A percentile compares a stretch with the other conserved stretches of the same genome.
Evolutionary conservation across 2,797 vertebrate species (phyloP).

Genomic region (Acanthis flammea): DNA sequence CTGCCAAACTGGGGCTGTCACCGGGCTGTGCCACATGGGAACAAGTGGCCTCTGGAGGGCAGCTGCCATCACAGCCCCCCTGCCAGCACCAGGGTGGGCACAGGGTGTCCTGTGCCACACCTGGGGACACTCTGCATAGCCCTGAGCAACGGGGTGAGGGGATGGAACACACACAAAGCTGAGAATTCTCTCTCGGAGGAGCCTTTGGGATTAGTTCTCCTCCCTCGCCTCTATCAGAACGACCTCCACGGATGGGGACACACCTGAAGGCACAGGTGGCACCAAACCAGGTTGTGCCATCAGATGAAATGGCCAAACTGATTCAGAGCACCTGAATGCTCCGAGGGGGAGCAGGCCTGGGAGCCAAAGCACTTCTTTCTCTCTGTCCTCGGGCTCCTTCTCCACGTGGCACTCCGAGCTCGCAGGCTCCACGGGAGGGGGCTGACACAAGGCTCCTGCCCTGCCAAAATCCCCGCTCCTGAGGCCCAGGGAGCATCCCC

Average conservation of each 20-base stretch:
- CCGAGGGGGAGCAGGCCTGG: conserved; percentile 32
- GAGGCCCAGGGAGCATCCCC: conserved; percentile 43
- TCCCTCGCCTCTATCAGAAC: conserved; percentile 35
- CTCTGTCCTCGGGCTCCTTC: not conserved
- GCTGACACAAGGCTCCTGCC: conserved; percentile 32
- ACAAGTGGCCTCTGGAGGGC: not conserved
- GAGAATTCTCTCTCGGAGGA: conserved; percentile 17
- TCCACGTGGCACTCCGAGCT: not conserved
- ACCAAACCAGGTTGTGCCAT: conserved; percentile 68
- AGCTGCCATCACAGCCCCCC: not conserved
- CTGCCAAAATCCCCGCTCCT: conserved; percentile 4
- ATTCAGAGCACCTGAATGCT: conserved; percentile 58
- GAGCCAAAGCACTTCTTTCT: not conserved
- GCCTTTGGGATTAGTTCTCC: conserved; percentile 26
- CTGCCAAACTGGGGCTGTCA: not conserved
- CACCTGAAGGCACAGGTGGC: conserved; percentile 22
- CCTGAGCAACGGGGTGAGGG: conserved; percentile 36
- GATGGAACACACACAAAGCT: conserved; percentile 79
- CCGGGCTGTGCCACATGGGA: not conserved
- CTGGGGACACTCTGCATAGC: conserved; percentile 70
- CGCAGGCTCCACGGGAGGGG: rapidly evolving
- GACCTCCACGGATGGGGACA: not conserved
- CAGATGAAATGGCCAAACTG: conserved; percentile 66
- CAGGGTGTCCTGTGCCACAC: not conserved
- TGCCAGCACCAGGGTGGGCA: not conserved